phyloP scores from a whole-genome alignment of 2,113 vertebrate genomes.

The Limnothrissa miodon region DNA sequence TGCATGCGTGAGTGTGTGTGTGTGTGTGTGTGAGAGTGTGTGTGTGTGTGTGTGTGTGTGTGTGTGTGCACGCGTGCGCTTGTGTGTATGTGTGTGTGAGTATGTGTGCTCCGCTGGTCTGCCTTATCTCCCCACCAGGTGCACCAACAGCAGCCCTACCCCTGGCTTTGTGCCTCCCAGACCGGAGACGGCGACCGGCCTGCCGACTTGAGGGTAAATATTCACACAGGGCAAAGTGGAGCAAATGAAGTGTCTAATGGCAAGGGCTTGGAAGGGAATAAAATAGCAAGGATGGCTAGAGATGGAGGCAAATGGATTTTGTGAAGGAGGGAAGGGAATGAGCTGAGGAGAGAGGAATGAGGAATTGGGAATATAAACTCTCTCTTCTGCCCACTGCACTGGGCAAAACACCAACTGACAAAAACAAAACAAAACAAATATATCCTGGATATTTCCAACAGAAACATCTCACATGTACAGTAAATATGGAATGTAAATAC shows the following conservation, averaged over 20 bases:
- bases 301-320: conserved; percentile 20
- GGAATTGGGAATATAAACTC: neutral
- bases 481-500: too few relatives aligned
- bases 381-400: neutral
- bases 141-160: neutral
- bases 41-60: neutral
- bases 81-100: neutral
- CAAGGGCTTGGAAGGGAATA: conserved; percentile 20
- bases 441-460: neutral
- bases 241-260: conserved; percentile 45
- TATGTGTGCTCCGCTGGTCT: neutral
- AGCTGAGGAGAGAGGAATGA: neutral
- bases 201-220: conserved; percentile 35
- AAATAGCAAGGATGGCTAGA: neutral
- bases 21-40: neutral
- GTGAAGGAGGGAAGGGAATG: neutral
- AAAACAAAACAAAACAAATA: too few relatives aligned
- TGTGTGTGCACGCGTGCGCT: neutral
- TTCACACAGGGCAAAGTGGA: conserved; percentile 33
- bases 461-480: too few relatives aligned
- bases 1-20: too few relatives aligned
- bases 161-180: neutral
- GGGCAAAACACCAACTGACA: neutral
- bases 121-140: conserved; percentile 32
- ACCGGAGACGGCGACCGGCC: conserved; percentile 3